Conservation (phyloP, 2,797 vertebrate species). For the Neostethus bicornis region DNA sequence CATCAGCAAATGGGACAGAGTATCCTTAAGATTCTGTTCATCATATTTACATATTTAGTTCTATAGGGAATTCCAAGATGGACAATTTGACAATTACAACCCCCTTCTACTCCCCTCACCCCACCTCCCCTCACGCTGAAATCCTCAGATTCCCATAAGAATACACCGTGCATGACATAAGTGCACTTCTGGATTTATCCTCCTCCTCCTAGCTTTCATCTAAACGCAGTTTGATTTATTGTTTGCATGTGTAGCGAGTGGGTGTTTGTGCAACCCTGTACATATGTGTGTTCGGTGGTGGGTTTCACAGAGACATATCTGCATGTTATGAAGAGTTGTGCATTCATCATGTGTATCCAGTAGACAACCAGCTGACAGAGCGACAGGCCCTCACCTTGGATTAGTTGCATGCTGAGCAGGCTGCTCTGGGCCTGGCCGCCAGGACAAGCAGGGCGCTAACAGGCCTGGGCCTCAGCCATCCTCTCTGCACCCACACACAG, state of each 20-base stretch:
- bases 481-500: constrained; percentile 67
- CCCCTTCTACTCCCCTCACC: not conserved
- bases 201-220: constrained; percentile 49
- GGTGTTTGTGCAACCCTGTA: constrained; percentile 26
- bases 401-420: constrained; percentile 67
- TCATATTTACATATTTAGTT: constrained; percentile 73
- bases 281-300: constrained; percentile 1
- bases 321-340: constrained; percentile 4
- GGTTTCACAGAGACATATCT: constrained; percentile 36
- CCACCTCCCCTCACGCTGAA: constrained; percentile 17
- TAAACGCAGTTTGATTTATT: constrained; percentile 69
- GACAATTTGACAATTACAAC: constrained; percentile 72
- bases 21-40: constrained; percentile 44
- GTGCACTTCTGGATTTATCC: constrained; percentile 55
- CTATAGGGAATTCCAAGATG: constrained; percentile 73
- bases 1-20: constrained; percentile 17
- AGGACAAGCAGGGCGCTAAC: constrained; percentile 67
- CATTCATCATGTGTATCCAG: constrained; percentile 50
- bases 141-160: constrained; percentile 62
- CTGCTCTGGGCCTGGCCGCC: constrained; percentile 70
- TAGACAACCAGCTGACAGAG: constrained; percentile 72
- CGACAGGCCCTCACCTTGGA: constrained; percentile 74
- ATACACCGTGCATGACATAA: constrained; percentile 51
- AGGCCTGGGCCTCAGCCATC: constrained; percentile 63
- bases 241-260: constrained; percentile 48